Base-by-base conservation (phyloP, 2,888 invertebrate species). In the Hemaris fuciformis region DNA sequence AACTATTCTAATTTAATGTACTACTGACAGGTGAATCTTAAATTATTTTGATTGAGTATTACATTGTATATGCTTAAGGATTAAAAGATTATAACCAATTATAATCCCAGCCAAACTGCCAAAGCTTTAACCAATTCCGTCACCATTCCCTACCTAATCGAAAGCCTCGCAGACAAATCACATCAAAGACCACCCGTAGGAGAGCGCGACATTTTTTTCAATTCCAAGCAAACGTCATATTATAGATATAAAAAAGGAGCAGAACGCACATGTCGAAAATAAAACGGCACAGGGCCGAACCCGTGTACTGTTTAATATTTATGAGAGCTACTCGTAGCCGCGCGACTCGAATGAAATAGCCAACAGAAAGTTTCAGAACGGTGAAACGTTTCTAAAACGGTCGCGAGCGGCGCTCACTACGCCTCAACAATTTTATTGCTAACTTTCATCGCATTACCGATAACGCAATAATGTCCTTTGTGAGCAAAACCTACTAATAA, bases 281-380 rank as follows among this genome's bases (percentile, higher is more conserved):
- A 81, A 83, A 80, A 80, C 71, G 71, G 75, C 72, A 60, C 70
- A 60, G 70, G 73, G 73, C 68, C 72, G 71, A 75, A 78, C 77
- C 73, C 76, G 71, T 74, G 76, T 78, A 66, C 75, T 77, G 76
- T 80, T 84, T 77, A 81, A 83, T 84, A 84, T 84, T 83, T 83
- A 83, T 83, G 84, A 83, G 76, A 62, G 71, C 64, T 64, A 61
- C 66, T 72, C 68, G 62, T 65, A 63, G 70, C 69, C 62, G 64
- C 68, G 65, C 69, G 65, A 64, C 62, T 68, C 67, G 72, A 64
- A 69, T 73, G 76, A 77, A 81, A 83, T 82, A 72, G 77, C 74
- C 75, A 74, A 73, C 73, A 75, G 74, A 79, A 83, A 83, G 71
- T 83, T 83, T 73, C 73, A 75, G 70, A 38, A 74, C 70, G 70